These are phyloP conservation scores for Cebus imitator DNA, from an alignment of 2,113 vertebrate genomes.

Conservation along the genomic window DNA sequence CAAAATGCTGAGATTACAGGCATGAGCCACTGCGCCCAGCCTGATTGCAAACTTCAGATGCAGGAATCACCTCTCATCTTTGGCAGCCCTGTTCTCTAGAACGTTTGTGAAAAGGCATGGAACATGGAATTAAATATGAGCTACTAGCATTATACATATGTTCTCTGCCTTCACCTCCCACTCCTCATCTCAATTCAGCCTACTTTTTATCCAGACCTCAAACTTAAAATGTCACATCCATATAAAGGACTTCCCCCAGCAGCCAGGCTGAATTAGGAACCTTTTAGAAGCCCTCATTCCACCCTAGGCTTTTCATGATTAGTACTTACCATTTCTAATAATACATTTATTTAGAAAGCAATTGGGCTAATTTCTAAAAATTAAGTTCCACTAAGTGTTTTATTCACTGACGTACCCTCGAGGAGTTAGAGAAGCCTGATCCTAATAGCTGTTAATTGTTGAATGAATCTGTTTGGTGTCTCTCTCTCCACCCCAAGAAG, in stretches of 20 bases:
- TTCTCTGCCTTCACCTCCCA: background rate
- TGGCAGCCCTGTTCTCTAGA: background rate
- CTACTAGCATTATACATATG: background rate
- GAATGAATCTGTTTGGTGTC: background rate
- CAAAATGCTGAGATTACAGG: too few relatives aligned
- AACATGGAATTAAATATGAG: background rate
- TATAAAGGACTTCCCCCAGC: background rate
- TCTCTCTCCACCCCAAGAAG: background rate
- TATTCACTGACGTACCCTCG: background rate
- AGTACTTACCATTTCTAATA: background rate
- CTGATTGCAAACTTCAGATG: background rate
- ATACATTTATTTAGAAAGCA: background rate
- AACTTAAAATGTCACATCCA: background rate
- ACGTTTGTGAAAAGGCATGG: background rate
- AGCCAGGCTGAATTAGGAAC: background rate
- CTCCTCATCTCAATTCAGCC: background rate
- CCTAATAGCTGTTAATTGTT: background rate
- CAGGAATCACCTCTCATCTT: background rate
- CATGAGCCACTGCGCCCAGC: too few relatives aligned
- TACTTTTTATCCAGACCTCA: background rate
- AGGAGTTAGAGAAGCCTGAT: background rate
- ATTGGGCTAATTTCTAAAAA: background rate
- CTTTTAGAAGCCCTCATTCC: background rate
- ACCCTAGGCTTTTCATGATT: background rate
- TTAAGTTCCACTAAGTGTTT: background rate